phyloP scores from a whole-genome alignment of 2,888 invertebrate species.

The Drosophila testacea region DNA sequence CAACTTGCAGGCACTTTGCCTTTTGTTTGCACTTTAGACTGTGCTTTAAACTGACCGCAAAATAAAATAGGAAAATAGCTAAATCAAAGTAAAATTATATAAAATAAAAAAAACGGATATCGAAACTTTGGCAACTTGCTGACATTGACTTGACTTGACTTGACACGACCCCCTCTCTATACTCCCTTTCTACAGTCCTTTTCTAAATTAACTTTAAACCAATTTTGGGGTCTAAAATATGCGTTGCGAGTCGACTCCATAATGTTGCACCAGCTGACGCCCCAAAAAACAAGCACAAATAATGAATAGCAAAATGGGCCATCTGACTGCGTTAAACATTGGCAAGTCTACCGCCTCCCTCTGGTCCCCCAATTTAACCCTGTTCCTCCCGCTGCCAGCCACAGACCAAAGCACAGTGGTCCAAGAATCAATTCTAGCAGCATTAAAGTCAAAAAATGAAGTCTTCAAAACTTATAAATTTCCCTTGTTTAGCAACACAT shows the following conservation, averaged over 20 bases:
- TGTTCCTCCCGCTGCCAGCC: not conserved
- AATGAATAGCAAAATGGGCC: constrained; percentile 44
- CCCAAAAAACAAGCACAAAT: constrained; percentile 38
- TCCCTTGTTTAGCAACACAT: no score
- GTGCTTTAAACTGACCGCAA: constrained; percentile 41
- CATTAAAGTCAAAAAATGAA: no score
- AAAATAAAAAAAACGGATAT: constrained; percentile 37
- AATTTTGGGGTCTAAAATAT: constrained; percentile 33
- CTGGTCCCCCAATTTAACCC: not conserved
- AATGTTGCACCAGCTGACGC: constrained; percentile 74
- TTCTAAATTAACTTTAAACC: constrained; percentile 38
- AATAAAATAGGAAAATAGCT: not conserved
- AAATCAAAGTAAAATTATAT: constrained; percentile 9
- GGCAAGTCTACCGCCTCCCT: not conserved
- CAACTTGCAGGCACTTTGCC: constrained; percentile 46
- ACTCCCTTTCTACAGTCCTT: not conserved
- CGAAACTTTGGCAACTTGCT: constrained; percentile 62
- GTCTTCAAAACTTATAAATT: no score
- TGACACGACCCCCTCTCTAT: not conserved
- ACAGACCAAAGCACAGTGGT: not conserved
- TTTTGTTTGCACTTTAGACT: constrained; percentile 46
- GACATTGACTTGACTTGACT: constrained; percentile 59
- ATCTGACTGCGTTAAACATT: constrained; percentile 27
- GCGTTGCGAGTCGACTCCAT: constrained; percentile 53
- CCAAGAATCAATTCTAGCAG: no score